Evolutionary conservation across 2,888 invertebrate species (phyloP).

Genomic region (Orchesellides sinensis): DNA sequence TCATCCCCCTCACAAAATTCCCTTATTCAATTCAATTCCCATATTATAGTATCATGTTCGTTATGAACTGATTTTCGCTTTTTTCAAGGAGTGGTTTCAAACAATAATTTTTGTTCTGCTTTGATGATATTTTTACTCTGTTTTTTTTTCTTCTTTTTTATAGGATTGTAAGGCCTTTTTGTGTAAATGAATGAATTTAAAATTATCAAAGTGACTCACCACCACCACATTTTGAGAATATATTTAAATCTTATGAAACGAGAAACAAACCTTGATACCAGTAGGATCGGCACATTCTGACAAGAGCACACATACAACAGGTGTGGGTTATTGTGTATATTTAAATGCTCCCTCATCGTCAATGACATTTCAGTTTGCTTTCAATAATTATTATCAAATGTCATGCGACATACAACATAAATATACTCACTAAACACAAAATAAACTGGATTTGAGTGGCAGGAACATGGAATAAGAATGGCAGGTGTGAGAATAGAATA

Average conservation of each 20-base stretch:
- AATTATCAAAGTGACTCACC: not conserved
- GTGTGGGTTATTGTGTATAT: not conserved
- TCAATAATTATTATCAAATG: conserved; percentile 14
- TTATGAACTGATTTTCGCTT: conserved; percentile 53
- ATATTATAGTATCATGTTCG: not conserved
- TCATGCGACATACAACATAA: not conserved
- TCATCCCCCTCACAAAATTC: not conserved
- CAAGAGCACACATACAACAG: not conserved
- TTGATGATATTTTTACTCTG: not conserved
- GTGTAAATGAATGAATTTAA: not conserved
- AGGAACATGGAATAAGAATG: conserved; percentile 28
- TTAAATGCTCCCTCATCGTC: no score
- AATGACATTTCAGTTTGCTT: conserved; percentile 20
- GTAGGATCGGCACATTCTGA: not conserved
- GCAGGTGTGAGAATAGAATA: conserved; percentile 5
- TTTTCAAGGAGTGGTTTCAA: conserved; percentile 45
- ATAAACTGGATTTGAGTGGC: conserved; percentile 31
- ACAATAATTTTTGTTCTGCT: conserved; percentile 10
- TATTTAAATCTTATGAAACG: no score
- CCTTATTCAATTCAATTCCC: not conserved
- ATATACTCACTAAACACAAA: not conserved
- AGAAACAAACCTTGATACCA: no score
- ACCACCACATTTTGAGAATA: no score
- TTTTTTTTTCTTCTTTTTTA: not conserved
- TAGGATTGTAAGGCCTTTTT: not conserved